phyloP scores from a whole-genome alignment of 35 echinoderm and acorn worm species.

The Nesometra sesokonis region DNA sequence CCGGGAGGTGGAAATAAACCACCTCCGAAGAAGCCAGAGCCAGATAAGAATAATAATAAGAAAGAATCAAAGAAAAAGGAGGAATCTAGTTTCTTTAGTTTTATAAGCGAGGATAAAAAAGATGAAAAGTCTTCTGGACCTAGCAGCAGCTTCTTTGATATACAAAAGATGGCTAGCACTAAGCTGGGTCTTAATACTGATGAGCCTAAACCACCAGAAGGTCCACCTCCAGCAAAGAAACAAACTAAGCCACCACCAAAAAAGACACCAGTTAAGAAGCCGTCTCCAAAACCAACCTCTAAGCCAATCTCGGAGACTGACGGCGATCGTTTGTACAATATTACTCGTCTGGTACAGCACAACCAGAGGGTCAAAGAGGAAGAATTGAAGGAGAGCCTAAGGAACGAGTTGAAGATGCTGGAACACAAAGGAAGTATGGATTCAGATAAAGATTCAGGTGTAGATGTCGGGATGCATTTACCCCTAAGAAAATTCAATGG shows the following conservation, averaged over 20 bases:
- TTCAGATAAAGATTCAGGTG: background rate
- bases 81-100: background rate
- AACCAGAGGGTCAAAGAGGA: background rate
- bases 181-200: background rate
- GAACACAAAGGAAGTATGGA: background rate
- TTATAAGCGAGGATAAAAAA: background rate
- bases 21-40: background rate
- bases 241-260: background rate
- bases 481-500: background rate
- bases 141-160: background rate
- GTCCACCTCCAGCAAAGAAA: background rate
- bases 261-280: background rate
- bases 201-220: background rate
- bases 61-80: background rate
- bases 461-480: background rate
- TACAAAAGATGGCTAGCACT: background rate
- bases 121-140: background rate
- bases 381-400: background rate
- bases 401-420: background rate
- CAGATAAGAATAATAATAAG: background rate
- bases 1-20: background rate
- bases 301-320: background rate
- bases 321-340: background rate
- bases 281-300: no score
- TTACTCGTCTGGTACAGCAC: background rate